Evolutionary conservation across 2,888 invertebrate genomes (phyloP).

Genomic region (Rotaria socialis): DNA sequence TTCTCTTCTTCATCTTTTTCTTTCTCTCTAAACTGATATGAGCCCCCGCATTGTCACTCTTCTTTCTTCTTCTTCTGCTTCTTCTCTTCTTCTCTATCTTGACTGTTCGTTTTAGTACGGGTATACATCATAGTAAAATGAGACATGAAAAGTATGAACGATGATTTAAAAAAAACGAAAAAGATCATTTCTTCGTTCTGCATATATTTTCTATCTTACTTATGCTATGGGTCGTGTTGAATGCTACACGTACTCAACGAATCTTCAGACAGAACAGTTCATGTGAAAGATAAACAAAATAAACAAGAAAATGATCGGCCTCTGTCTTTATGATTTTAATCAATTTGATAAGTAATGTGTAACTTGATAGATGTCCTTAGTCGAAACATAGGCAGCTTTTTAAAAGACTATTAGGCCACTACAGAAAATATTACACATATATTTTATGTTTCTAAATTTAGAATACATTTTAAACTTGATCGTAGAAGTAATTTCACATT

Average conservation of each 20-base stretch:
- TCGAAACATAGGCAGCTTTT: neutral
- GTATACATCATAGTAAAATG: neutral
- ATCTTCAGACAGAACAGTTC: neutral
- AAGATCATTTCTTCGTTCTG: neutral
- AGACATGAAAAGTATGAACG: neutral
- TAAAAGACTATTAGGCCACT: neutral
- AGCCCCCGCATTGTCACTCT: neutral
- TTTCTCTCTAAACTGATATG: neutral
- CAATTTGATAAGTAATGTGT: neutral
- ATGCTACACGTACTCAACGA: neutral
- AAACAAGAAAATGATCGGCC: neutral
- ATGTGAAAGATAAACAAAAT: neutral
- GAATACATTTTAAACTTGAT: neutral
- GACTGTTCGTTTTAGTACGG: neutral
- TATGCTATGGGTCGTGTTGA: neutral
- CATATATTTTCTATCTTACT: neutral
- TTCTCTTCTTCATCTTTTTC: neutral
- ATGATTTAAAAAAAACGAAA: neutral
- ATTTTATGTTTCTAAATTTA: neutral
- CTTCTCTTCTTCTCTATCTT: constrained; percentile 11
- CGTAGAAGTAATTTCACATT: neutral
- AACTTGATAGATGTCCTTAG: constrained; percentile 7
- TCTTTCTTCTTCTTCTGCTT: neutral
- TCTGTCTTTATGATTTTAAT: constrained; percentile 10
- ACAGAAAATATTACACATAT: neutral